Percentiles rank a stretch among this genome's conserved stretches.
Conservation (phyloP, 2,113 vertebrate species). For the Entelurus aequoreus region DNA sequence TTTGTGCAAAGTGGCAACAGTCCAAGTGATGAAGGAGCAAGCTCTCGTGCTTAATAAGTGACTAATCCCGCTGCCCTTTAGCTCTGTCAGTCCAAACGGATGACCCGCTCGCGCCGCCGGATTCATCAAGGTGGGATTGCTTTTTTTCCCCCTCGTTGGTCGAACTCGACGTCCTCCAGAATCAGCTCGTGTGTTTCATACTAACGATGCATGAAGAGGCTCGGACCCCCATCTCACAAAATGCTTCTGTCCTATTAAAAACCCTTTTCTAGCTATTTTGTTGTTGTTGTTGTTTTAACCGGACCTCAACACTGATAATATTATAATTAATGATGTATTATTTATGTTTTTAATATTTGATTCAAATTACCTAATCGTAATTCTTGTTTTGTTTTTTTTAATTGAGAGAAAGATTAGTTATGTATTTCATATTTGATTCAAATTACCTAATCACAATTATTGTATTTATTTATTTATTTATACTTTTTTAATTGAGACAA, state of each 20-base stretch:
- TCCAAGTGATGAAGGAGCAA: constrained; percentile 48
- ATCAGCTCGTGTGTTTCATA: not conserved
- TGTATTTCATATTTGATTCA: too few relatives aligned
- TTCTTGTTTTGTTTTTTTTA: too few relatives aligned
- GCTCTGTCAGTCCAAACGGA: constrained; percentile 52
- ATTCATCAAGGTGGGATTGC: constrained; percentile 35
- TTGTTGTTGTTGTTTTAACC: too few relatives aligned
- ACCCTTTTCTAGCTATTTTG: too few relatives aligned
- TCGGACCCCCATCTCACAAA: not conserved
- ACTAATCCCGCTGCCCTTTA: constrained; percentile 56
- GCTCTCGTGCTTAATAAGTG: constrained; percentile 44
- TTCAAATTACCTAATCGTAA: too few relatives aligned
- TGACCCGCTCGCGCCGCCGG: constrained; percentile 34
- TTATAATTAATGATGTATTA: too few relatives aligned
- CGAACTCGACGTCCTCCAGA: constrained; percentile 1
- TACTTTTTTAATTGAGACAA: too few relatives aligned
- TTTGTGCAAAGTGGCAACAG: constrained; percentile 2
- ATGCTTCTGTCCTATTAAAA: not conserved
- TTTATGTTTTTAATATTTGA: too few relatives aligned
- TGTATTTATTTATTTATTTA: too few relatives aligned
- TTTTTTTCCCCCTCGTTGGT: not conserved
- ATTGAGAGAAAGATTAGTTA: too few relatives aligned
- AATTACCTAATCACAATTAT: too few relatives aligned
- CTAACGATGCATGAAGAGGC: not conserved
- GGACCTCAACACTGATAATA: too few relatives aligned